Conservation (phyloP, 2,113 vertebrate genomes). For the Amphiprion percula region DNA sequence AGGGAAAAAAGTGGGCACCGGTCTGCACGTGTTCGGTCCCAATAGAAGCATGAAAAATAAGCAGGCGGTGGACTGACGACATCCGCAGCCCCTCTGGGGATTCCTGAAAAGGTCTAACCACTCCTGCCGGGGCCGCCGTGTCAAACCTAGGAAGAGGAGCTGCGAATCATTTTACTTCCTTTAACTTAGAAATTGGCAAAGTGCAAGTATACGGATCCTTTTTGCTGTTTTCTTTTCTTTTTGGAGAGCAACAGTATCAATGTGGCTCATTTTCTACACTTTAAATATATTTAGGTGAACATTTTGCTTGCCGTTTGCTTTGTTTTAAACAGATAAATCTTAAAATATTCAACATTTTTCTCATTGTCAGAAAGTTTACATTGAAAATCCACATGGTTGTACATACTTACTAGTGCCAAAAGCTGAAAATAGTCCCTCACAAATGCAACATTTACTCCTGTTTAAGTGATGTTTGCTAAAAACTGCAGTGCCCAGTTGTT, state of each 20-base stretch:
- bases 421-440: too few species aligned
- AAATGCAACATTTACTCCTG: too few species aligned
- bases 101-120: slow-evolving; percentile 60
- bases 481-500: too few species aligned
- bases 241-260: not conserved
- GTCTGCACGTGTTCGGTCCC: slow-evolving; percentile 84
- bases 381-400: too few species aligned
- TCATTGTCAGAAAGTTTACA: too few species aligned
- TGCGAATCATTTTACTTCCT: slow-evolving; percentile 20
- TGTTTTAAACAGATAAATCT: too few species aligned
- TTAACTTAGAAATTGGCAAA: slow-evolving; percentile 7
- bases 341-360: too few species aligned
- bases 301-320: too few species aligned
- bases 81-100: slow-evolving; percentile 72
- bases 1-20: slow-evolving; percentile 72
- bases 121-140: slow-evolving; percentile 49
- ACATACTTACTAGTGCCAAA: too few species aligned
- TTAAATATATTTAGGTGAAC: too few species aligned
- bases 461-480: too few species aligned
- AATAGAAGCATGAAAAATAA: slow-evolving; percentile 89
- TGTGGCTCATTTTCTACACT: too few species aligned
- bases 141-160: slow-evolving; percentile 58
- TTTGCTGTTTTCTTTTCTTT: not conserved
- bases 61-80: slow-evolving; percentile 81
- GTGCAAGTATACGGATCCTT: not conserved